A percentile compares a stretch with the other conserved stretches of the same genome.
These are phyloP conservation scores for Cataglyphis albicans DNA, from an alignment of 2,888 invertebrate species.

Conservation along the genomic window DNA sequence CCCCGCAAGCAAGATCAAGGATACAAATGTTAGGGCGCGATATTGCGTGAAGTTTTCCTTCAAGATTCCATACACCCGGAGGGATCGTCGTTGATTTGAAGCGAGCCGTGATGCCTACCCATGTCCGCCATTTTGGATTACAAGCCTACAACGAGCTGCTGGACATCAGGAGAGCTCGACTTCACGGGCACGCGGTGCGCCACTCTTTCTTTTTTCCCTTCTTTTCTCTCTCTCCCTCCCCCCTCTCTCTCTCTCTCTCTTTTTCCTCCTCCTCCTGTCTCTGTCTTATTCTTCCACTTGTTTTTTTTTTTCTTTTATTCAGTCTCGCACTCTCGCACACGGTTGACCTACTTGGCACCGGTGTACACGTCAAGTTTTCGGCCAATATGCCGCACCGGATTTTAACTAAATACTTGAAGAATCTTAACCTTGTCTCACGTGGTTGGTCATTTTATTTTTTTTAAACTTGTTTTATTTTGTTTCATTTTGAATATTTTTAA, in stretches of 20 bases:
- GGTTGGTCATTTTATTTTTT: not conserved
- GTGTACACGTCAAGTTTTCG: constrained; percentile 71
- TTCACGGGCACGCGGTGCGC: constrained; percentile 59
- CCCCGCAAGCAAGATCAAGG: constrained; percentile 58
- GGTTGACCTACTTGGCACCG: constrained; percentile 76
- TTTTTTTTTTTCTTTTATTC: constrained; percentile 63
- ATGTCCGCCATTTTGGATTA: constrained; percentile 77
- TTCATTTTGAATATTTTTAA: not conserved
- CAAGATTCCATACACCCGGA: constrained; percentile 54
- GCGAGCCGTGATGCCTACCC: constrained; percentile 66
- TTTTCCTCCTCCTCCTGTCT: not conserved
- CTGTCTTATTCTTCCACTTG: constrained; percentile 40
- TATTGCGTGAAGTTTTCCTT: constrained; percentile 47
- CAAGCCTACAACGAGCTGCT: constrained; percentile 56
- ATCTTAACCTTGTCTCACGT: not conserved
- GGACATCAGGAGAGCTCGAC: constrained; percentile 61
- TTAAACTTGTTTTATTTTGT: not conserved
- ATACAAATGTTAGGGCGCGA: constrained; percentile 60
- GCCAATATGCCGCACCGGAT: constrained; percentile 37
- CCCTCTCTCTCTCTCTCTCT: constrained; percentile 41
- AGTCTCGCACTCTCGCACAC: constrained; percentile 74
- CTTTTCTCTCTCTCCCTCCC: constrained; percentile 49
- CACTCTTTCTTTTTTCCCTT: constrained; percentile 66
- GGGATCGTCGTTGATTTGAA: constrained; percentile 62
- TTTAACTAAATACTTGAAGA: constrained; percentile 32